Percentiles rank a stretch among this genome's conserved stretches.
Evolutionary conservation across 92 coral and sea anemone species (phyloP).

Genomic region (Parazoanthus atlanticus): DNA sequence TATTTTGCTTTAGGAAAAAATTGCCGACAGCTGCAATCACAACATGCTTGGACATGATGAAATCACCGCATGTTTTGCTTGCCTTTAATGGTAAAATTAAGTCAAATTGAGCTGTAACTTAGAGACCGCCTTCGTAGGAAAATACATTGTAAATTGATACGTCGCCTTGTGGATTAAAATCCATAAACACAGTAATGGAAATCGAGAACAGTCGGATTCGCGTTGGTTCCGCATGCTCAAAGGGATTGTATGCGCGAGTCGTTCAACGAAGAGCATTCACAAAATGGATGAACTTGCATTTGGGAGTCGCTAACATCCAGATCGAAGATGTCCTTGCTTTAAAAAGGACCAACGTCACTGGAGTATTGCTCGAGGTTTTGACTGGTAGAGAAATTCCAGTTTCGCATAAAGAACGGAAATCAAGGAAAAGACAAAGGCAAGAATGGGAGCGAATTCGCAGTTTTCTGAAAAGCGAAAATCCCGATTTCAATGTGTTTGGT

Average conservation of each 20-base stretch:
- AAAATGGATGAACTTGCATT: constrained; percentile 83
- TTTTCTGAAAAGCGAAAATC: constrained; percentile 67
- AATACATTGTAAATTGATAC: not conserved
- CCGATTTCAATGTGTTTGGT: constrained; percentile 19
- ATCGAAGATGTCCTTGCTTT: constrained; percentile 76
- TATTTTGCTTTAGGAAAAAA: not conserved
- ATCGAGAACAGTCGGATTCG: not conserved
- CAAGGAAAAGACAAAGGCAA: constrained; percentile 54
- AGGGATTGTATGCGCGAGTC: constrained; percentile 56
- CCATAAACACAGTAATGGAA: constrained; percentile 11
- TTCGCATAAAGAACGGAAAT: constrained; percentile 46
- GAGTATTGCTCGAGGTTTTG: constrained; percentile 60
- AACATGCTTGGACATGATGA: not conserved
- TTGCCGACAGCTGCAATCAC: not conserved
- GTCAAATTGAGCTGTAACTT: not conserved
- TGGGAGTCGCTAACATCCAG: constrained; percentile 53
- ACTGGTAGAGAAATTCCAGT: constrained; percentile 59
- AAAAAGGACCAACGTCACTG: constrained; percentile 61
- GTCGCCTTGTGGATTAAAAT: not conserved
- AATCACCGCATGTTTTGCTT: not conserved
- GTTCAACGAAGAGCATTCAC: constrained; percentile 87
- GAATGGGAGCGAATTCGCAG: constrained; percentile 69
- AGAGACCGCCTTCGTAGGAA: not conserved
- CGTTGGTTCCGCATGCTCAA: constrained; percentile 37
- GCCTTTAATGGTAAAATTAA: constrained; percentile 6